These are phyloP conservation scores for Crocuta crocuta DNA, from an alignment of 2,113 vertebrate genomes.

Conservation along the genomic window DNA sequence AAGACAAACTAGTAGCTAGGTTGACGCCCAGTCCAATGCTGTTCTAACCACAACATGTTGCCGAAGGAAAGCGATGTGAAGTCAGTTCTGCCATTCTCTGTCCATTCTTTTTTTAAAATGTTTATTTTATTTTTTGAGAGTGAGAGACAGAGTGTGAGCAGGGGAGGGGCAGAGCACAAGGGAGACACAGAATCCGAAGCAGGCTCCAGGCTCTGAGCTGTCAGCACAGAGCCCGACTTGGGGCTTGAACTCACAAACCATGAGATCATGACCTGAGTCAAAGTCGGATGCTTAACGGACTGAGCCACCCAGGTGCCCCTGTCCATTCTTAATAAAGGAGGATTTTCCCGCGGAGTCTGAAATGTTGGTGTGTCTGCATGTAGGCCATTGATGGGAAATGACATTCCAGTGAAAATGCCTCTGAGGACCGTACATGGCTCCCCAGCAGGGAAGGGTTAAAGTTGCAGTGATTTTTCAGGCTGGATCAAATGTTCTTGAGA, in stretches of 20 bases:
- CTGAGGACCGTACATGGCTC: accelerated
- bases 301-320: too few species aligned
- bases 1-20: not conserved
- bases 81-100: not conserved
- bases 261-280: too few species aligned
- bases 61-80: not conserved
- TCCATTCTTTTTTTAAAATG: not conserved
- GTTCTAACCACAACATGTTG: not conserved
- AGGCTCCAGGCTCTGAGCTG: too few species aligned
- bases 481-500: conserved; percentile 76
- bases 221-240: too few species aligned
- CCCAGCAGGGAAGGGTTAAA: conserved; percentile 46
- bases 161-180: too few species aligned
- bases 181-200: too few species aligned
- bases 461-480: conserved; percentile 27
- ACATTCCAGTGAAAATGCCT: not conserved
- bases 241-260: too few species aligned
- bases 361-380: accelerated
- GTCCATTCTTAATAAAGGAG: not conserved
- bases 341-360: not conserved
- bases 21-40: not conserved
- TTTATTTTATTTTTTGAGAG: too few species aligned
- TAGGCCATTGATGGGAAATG: not conserved
- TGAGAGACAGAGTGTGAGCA: too few species aligned
- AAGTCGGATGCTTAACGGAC: too few species aligned